Evolutionary conservation across 2,797 vertebrate species (phyloP).

Genomic region (Pseudomugil gertrudae): DNA sequence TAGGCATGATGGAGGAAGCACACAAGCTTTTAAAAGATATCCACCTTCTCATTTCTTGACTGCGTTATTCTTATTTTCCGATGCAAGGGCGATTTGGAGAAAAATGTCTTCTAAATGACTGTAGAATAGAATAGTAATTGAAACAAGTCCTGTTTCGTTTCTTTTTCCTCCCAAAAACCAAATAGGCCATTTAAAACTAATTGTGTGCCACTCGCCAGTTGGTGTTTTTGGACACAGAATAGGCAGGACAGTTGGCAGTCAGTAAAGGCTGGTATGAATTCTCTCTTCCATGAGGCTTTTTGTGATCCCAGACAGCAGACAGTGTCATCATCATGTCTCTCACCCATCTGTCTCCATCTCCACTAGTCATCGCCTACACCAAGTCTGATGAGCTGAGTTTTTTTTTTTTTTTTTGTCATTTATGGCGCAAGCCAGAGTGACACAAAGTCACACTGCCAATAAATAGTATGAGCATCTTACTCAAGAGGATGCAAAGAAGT

Average conservation of each 20-base stretch:
- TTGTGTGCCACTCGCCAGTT: slow-evolving; percentile 61
- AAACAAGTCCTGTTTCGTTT: neutral
- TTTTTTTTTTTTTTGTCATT: slow-evolving; percentile 71
- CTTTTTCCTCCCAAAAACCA: neutral
- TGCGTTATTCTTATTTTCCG: too few species aligned
- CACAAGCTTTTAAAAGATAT: slow-evolving; percentile 1
- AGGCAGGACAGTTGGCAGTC: slow-evolving; percentile 77
- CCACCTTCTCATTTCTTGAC: too few species aligned
- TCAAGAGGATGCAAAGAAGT: slow-evolving; percentile 29
- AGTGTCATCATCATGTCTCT: slow-evolving; percentile 78
- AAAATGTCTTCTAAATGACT: too few species aligned
- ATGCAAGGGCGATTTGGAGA: too few species aligned
- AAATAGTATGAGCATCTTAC: slow-evolving; percentile 56
- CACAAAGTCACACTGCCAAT: slow-evolving; percentile 67
- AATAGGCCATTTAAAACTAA: slow-evolving; percentile 1
- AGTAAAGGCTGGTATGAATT: slow-evolving; percentile 72
- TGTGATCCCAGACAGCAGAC: slow-evolving; percentile 82
- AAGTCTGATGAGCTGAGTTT: slow-evolving; percentile 71
- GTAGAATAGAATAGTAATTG: too few species aligned
- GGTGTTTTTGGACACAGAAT: slow-evolving; percentile 68
- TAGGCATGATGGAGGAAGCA: neutral
- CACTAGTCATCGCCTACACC: slow-evolving; percentile 74
- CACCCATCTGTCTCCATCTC: slow-evolving; percentile 78
- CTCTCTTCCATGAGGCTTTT: slow-evolving; percentile 81
- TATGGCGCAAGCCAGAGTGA: slow-evolving; percentile 66